These are phyloP conservation scores for Schrankia costaestrigalis DNA, from an alignment of 2,888 invertebrate species.

Conservation along the genomic window DNA sequence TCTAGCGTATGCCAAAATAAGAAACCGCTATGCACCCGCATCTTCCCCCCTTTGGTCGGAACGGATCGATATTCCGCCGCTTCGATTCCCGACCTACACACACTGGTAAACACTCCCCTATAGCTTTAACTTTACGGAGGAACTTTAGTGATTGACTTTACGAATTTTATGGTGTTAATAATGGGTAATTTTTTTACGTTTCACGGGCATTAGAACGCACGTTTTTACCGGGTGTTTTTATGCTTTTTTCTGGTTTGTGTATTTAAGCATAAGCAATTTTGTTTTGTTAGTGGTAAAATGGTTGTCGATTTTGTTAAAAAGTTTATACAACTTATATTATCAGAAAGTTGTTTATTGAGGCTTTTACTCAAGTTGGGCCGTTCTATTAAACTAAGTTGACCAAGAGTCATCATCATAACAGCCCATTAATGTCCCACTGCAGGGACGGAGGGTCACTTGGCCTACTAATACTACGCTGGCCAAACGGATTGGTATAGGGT, in stretches of 20 bases:
- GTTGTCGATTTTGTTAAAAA: too few relatives aligned
- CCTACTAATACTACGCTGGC: too few relatives aligned
- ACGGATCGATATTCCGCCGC: slow-evolving; percentile 29
- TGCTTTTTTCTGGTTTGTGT: neutral
- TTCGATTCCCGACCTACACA: slow-evolving; percentile 34
- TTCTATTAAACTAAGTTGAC: too few relatives aligned
- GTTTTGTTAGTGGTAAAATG: too few relatives aligned
- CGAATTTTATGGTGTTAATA: slow-evolving; percentile 18
- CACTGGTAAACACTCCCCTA: slow-evolving; percentile 14
- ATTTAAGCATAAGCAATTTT: too few relatives aligned
- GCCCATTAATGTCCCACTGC: too few relatives aligned
- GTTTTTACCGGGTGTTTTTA: neutral
- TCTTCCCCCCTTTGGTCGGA: slow-evolving; percentile 9
- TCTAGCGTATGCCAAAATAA: neutral
- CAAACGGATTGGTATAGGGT: too few relatives aligned
- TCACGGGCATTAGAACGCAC: neutral
- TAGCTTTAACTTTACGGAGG: neutral
- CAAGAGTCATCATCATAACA: too few relatives aligned
- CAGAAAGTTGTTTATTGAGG: too few relatives aligned
- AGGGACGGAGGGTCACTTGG: too few relatives aligned
- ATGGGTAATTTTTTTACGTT: slow-evolving; percentile 2
- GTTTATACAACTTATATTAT: neutral
- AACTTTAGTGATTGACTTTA: slow-evolving; percentile 17
- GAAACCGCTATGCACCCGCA: neutral
- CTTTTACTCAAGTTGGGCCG: too few relatives aligned